These are phyloP conservation scores for Eilema depressum DNA, from an alignment of 2,888 invertebrate species.

Conservation along the genomic window DNA sequence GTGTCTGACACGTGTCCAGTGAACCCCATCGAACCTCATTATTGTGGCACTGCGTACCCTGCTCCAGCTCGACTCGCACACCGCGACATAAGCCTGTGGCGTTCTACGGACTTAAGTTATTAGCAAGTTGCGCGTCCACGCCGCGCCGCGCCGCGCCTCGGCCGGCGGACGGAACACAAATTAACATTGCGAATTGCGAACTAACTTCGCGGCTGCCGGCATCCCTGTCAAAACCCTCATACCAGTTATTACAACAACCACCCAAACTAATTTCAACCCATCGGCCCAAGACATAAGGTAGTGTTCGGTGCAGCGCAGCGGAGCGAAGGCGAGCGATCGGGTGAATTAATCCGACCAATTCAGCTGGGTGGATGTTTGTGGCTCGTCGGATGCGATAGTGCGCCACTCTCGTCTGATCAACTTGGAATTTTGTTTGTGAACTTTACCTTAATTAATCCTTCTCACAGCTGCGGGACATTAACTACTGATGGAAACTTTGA, in stretches of 20 bases:
- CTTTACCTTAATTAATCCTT: conserved; percentile 26
- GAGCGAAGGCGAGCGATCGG: conserved; percentile 20
- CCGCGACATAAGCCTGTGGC: neutral
- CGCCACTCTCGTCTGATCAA: conserved; percentile 27
- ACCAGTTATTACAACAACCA: conserved; percentile 18
- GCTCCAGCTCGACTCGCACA: neutral
- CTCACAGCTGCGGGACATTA: conserved; percentile 14
- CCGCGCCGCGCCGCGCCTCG: conserved; percentile 24
- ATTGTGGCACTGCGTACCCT: neutral
- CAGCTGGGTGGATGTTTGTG: conserved; percentile 42
- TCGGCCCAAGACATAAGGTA: neutral
- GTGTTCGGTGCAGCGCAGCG: neutral
- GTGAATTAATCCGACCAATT: conserved; percentile 49
- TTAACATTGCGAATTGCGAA: conserved; percentile 38
- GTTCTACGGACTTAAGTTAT: conserved; percentile 22
- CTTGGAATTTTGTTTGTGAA: conserved; percentile 26
- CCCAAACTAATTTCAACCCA: conserved; percentile 12
- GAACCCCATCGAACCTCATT: neutral
- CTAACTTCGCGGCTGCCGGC: conserved; percentile 35
- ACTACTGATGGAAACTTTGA: conserved; percentile 3
- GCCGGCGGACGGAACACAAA: conserved; percentile 34
- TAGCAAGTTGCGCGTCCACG: conserved; percentile 25
- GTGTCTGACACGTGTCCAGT: neutral
- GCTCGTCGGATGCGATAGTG: conserved; percentile 29
- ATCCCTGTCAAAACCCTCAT: conserved; percentile 33